Conservation (phyloP, 2,113 vertebrate genomes). For the Saguinus imperator region DNA sequence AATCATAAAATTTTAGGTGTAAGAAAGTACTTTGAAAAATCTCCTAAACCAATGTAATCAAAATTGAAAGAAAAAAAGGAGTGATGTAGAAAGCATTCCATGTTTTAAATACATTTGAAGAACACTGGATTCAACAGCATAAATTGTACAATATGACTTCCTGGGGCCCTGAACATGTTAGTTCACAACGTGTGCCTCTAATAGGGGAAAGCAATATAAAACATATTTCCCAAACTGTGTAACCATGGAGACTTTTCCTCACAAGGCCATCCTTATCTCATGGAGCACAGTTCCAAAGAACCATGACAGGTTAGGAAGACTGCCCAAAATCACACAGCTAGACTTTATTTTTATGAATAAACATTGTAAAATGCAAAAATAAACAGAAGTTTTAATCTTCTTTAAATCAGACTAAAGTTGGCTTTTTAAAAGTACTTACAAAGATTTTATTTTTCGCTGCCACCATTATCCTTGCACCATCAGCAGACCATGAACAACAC, state of each 20-base stretch:
- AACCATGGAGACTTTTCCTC: neutral
- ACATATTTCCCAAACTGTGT: neutral
- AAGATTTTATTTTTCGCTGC: constrained; percentile 91
- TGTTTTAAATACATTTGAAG: neutral
- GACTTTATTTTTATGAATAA: neutral
- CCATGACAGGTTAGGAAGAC: neutral
- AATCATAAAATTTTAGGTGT: neutral
- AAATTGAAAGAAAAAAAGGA: neutral
- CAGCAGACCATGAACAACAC: constrained; percentile 92
- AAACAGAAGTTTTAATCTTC: neutral
- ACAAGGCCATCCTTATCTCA: neutral
- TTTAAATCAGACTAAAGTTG: neutral
- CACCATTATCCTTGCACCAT: constrained; percentile 87
- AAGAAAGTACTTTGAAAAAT: constrained; percentile 52
- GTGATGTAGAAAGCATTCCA: neutral
- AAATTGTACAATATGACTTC: neutral
- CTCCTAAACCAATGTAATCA: neutral
- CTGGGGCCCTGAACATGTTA: neutral
- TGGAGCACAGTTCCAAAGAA: neutral
- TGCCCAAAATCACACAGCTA: neutral
- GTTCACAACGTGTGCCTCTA: neutral
- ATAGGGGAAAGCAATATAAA: neutral
- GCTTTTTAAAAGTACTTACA: constrained; percentile 85
- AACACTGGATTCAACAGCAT: neutral
- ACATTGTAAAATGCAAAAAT: neutral